These are phyloP conservation scores for Sebastes nivosus DNA, from an alignment of 2,797 vertebrate species.

Conservation along the genomic window DNA sequence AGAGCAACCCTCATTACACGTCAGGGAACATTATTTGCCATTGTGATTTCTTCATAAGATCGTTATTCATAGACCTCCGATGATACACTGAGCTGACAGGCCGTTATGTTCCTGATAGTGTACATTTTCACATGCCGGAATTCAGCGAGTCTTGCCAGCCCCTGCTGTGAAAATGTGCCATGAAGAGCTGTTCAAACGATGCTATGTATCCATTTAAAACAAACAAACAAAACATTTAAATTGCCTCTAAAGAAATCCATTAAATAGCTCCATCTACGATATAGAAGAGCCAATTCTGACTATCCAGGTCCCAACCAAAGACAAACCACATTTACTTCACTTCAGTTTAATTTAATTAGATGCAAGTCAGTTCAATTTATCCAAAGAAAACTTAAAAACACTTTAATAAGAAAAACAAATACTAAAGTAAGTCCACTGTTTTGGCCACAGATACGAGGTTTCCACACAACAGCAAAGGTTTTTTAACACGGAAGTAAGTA, in stretches of 20 bases:
- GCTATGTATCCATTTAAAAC: not conserved
- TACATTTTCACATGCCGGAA: not conserved
- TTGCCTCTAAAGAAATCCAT: not conserved
- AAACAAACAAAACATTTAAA: not conserved
- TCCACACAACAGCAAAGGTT: too few species aligned
- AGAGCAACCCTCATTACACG: constrained; percentile 29
- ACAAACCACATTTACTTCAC: too few species aligned
- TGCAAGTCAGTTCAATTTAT: not conserved
- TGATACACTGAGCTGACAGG: not conserved
- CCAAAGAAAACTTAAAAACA: not conserved
- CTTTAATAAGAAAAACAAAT: not conserved
- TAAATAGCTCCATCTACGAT: not conserved
- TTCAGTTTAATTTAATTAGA: too few species aligned
- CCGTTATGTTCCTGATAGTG: not conserved
- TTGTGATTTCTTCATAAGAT: constrained; percentile 5
- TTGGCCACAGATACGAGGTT: too few species aligned
- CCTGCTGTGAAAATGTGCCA: constrained; percentile 21
- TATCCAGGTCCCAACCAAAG: not conserved
- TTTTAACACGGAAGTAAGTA: too few species aligned
- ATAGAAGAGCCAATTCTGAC: not conserved
- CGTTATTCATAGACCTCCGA: constrained; percentile 24
- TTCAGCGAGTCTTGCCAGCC: not conserved
- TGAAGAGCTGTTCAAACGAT: not conserved
- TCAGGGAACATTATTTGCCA: constrained; percentile 26
- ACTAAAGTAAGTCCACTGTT: not conserved